Evolutionary conservation across 1,140 invertebrate species (phyloP).

Genomic region (Drosophila ambigua): DNA sequence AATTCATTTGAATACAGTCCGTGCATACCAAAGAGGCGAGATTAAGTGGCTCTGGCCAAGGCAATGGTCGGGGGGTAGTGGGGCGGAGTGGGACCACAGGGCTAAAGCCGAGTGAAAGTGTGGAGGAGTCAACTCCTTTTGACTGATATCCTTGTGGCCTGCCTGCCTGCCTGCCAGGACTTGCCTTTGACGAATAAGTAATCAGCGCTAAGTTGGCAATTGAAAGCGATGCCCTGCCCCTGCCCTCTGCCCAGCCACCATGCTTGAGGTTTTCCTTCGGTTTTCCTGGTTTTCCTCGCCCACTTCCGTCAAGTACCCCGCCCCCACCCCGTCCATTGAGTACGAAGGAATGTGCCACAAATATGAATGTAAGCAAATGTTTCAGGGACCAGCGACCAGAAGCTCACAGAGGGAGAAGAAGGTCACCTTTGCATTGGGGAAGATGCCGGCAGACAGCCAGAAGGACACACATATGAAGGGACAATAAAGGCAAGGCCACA

Average conservation of each 20-base stretch:
- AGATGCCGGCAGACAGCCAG: slow-evolving; percentile 49
- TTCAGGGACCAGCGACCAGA: too few relatives aligned
- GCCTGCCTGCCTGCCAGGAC: slow-evolving; percentile 20
- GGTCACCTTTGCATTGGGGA: slow-evolving; percentile 35
- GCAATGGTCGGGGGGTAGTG: not conserved
- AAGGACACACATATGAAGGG: slow-evolving; percentile 7
- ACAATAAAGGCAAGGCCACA: slow-evolving; percentile 28
- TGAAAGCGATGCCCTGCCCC: slow-evolving; percentile 60
- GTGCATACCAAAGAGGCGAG: slow-evolving; percentile 79
- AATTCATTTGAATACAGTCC: slow-evolving; percentile 82
- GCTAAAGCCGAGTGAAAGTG: slow-evolving; percentile 58
- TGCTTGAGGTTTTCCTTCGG: slow-evolving; percentile 7
- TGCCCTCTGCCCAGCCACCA: not conserved
- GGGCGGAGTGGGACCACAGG: slow-evolving; percentile 11
- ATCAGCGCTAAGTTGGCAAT: slow-evolving; percentile 81
- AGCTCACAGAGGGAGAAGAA: not conserved
- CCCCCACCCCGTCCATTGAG: not conserved
- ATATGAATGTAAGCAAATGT: slow-evolving; percentile 14
- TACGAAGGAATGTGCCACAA: not conserved
- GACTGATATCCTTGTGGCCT: slow-evolving; percentile 75
- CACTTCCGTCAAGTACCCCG: slow-evolving; percentile 50
- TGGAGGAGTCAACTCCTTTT: slow-evolving; percentile 69
- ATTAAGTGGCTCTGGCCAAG: slow-evolving; percentile 65
- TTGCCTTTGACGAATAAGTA: slow-evolving; percentile 72
- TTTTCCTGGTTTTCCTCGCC: not conserved